Evolutionary conservation across 1,140 invertebrate genomes (phyloP), one percentile per base, ranked within the genome.

Genomic region (Bombus sylvicola): DNA sequence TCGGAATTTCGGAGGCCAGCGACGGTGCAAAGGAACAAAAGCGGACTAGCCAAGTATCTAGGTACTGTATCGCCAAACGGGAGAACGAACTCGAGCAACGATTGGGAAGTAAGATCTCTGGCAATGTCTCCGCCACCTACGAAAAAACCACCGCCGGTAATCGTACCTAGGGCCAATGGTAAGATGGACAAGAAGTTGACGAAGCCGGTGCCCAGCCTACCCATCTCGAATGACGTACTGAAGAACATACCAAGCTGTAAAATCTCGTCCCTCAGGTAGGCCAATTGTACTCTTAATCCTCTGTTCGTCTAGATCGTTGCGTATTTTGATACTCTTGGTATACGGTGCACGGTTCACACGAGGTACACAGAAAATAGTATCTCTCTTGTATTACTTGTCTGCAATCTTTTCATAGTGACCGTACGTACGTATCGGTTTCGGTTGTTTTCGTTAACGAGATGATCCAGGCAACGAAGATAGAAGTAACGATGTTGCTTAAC

Each of bases 1-100:
- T 88, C 94, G 37, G 95, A 95, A 79, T 95, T 95, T 77, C 94
- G 94, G 3, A 93, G 94, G 68, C 94, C 94, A 22, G 92, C 94
- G 6, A 94, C 89, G 22, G 94, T 95, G 1, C 94, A 95, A 76
- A 92, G 94, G 57, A 95, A 93, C 76, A 95, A 95, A 82, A 92
- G 92, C 10, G 94, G 94, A 3, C 81, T 95, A 1, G 93, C 94
- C n/a, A 95, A 95, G 64, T 95, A 95, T 62, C 78, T 94, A 41
- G 92, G 92, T 1, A 83, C 89, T 2, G 88, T 93, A 22, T 79
- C 89, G 18, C 79, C 92, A 25, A 91, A 88, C 66, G 76, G 80
- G 5, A 39, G 89, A 22, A 78, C 66, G 10, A 25, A 62, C 0
- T 57, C 83, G 25, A 82, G 41, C 31, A 91, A 92, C 69, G 91